Conservation (phyloP, 2,113 vertebrate species). For the Bombycilla garrulus region DNA sequence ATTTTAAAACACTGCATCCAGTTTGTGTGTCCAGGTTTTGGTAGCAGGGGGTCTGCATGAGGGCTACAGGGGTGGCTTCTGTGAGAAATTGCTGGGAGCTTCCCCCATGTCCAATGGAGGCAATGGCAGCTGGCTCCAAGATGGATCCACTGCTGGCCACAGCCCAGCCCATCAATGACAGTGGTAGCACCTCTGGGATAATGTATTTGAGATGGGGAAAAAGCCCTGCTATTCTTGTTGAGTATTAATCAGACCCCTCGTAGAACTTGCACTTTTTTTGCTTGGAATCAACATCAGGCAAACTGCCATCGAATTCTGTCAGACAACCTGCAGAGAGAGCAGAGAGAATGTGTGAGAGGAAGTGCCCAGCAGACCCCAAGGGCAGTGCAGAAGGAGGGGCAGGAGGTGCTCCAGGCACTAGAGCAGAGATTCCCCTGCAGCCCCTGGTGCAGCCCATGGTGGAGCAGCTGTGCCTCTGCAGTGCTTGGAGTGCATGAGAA, state of each 20-base stretch:
- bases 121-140: not conserved
- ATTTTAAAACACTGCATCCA: not conserved
- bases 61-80: not conserved
- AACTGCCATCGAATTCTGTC: not conserved
- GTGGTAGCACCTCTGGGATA: not conserved
- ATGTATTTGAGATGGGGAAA: not conserved
- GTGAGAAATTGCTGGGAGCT: not conserved
- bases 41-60: not conserved
- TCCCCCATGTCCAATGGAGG: accelerated
- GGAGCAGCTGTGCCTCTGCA: not conserved
- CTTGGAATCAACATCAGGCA: not conserved
- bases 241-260: not conserved
- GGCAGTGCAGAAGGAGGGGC: not conserved
- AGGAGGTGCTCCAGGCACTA: not conserved
- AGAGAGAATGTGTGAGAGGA: not conserved
- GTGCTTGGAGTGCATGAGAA: too few relatives aligned
- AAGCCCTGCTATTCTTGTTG: not conserved
- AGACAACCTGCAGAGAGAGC: not conserved
- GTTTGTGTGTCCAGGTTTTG: not conserved
- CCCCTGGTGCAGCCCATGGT: accelerated
- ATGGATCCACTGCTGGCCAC: not conserved
- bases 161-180: not conserved
- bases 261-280: not conserved
- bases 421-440: not conserved
- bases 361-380: not conserved